Conservation (phyloP, 2,113 vertebrate species). For the Sphyrna mokarran region DNA sequence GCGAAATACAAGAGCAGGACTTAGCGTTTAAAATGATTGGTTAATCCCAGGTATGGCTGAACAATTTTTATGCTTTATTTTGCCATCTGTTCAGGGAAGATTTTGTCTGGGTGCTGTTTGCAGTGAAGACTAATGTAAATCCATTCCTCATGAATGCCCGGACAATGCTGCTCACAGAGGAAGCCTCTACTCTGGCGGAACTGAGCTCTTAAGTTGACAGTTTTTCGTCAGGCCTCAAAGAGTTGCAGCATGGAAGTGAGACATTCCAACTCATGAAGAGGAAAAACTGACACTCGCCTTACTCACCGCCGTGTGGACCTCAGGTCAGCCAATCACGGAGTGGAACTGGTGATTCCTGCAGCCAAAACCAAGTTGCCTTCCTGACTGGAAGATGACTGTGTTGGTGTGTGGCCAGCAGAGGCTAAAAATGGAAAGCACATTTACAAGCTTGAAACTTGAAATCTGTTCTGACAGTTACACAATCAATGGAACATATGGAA, state of each 20-base stretch:
- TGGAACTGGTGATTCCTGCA: not conserved
- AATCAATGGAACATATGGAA: not conserved
- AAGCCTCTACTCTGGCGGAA: not conserved
- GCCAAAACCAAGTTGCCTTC: not conserved
- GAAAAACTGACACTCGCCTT: conserved; percentile 9
- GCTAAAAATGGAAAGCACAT: not conserved
- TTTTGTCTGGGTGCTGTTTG: not conserved
- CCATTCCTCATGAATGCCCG: not conserved
- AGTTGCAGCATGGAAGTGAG: not conserved
- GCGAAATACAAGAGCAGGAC: not conserved
- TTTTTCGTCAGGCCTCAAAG: not conserved
- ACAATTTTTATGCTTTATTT: not conserved
- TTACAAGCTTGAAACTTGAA: not conserved
- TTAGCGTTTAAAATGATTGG: not conserved
- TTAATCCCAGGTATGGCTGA: not conserved
- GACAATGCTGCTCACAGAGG: not conserved
- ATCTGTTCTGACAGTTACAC: not conserved
- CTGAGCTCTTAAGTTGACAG: not conserved
- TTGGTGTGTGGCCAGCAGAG: not conserved
- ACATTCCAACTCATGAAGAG: not conserved
- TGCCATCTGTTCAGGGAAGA: not conserved
- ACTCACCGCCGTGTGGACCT: not conserved
- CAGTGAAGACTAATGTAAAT: not conserved
- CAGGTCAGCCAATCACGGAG: not conserved
- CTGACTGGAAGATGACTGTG: not conserved